Evolutionary conservation across 1,140 invertebrate species (phyloP), one percentile per base, ranked within the genome.

Genomic region (Hylyphantes graminicola): DNA sequence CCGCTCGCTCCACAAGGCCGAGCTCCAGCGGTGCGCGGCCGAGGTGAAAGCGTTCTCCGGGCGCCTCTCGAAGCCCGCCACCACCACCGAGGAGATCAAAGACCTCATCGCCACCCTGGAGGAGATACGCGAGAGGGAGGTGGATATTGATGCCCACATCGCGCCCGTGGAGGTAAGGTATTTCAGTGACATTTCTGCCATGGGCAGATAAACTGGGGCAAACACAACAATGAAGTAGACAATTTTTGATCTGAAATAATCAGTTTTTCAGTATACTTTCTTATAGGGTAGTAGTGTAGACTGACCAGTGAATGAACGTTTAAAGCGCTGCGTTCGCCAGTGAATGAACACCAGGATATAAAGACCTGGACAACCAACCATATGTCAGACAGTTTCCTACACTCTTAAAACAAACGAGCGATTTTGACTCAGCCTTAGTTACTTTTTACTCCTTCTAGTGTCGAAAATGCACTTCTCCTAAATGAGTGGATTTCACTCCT

Each of bases 21-120:
- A 98, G 91, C 98, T 98, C 96, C 96, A 98, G 87, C 95, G 96
- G 86, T 96, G 97, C 48, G 96, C 97, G 87, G 94, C 94, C 0
- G 95, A 97, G 51, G 96, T 98, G 89, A 96, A 94, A 87, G 96
- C 98, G 89, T 94, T 98, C 91, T 95, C 95, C 87, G 93, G 96
- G 65, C 95, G 96, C 88, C 90, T 98, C 19, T 94, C 95, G 86
- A 92, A 95, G 61, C 95, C 95, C 67, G 95, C 98, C 64, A 92
- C 95, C 74, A 97, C 98, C 89, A 91, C 98, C 35, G 97, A 99
- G 89, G 97, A 98, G 87, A 96, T 98, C 2, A 91, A 96, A 72
- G 93, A 95, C 88, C 94, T 96, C 19, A 98, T 99, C 95, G 95
- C 97, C 85, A 96, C 95, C 0, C 89, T 98, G 77, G 95, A 95